Base-by-base conservation (phyloP, 2,113 vertebrate genomes). In the Phocoena phocoena region DNA sequence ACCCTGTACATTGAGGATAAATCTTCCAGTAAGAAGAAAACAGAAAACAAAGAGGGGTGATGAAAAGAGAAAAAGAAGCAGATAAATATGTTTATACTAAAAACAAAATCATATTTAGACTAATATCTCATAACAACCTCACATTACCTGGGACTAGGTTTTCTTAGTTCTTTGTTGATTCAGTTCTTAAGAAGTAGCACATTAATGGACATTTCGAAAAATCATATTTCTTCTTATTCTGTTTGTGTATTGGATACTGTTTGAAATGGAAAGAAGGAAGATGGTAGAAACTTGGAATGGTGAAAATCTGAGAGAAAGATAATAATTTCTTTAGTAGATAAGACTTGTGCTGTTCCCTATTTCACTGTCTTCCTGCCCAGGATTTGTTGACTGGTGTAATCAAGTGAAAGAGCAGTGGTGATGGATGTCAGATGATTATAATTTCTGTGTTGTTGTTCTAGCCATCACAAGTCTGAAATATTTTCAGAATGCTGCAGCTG, bases 381-480 rank as follows among this genome's bases (percentile, higher is more conserved):
- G 36, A 93, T 95, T 92, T 87, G 3, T 92, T 90, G 4, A 0
- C 25, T 96, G 80, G 73, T 95, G 25, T 5, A 93, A 97, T 96
- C 92, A 97, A 81, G 83, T 92, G 86, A 96, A 85, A 79, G 41
- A 96, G 96, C 74, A 3, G 68, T 0, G 4, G 12, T 93, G 82
- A 93, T 88, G 58, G 68, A 90, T 97, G 83, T 94, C 79, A 97
- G 77, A 97, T 92, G 65, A 91, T 97, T 93, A 71, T 90, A 20
- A 98, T 93, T 97, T 98, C 94, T 97, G 36, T 96, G 96, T 88
- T 97, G 84, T 73, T 96, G 26, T 67, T 97, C 97, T 79, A 98
- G 65, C 12, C 77, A 76, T 94, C 94, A 36, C 86, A 93, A 94
- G 25, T 76, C 81, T 98, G 88, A 98, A 98, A 97, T 74, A 71